phyloP scores from a whole-genome alignment of 2,888 invertebrate species.

The Megamerina dolium region DNA sequence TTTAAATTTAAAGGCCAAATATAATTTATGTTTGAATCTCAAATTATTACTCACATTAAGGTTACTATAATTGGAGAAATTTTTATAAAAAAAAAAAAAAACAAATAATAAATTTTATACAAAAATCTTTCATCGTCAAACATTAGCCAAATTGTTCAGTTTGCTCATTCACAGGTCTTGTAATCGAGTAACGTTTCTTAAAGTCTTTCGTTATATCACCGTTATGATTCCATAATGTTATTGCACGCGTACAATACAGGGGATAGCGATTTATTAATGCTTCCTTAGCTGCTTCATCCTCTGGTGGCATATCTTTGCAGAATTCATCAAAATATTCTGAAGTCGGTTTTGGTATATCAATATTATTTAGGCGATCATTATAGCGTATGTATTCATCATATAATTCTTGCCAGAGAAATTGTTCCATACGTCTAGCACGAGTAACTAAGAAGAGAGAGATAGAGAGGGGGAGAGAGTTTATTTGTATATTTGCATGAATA shows the following conservation, averaged over 20 bases:
- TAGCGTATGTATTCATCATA: conserved; percentile 40
- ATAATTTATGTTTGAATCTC: too few species aligned
- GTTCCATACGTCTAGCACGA: conserved; percentile 34
- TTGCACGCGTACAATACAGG: conserved; percentile 38
- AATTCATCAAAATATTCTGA: conserved; percentile 42
- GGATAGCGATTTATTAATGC: conserved; percentile 36
- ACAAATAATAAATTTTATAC: too few species aligned
- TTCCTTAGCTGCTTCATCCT: conserved; percentile 29
- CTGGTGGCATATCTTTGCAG: conserved; percentile 29
- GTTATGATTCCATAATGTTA: conserved; percentile 40
- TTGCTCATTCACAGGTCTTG: conserved; percentile 33
- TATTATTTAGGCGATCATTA: conserved; percentile 22
- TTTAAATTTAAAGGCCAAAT: too few species aligned
- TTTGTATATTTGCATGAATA: too few species aligned
- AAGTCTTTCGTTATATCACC: conserved; percentile 39
- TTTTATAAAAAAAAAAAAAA: too few species aligned
- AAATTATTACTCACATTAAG: too few species aligned
- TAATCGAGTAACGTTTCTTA: conserved; percentile 31
- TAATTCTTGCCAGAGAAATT: conserved; percentile 43
- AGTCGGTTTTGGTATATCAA: conserved; percentile 13
- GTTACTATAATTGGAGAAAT: too few species aligned
- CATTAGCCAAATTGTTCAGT: conserved; percentile 37
- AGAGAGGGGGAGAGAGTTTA: not conserved
- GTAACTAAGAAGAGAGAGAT: conserved; percentile 29
- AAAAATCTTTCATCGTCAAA: not conserved